Evolutionary conservation across 2,888 invertebrate genomes (phyloP).

Genomic region (Aphodius granarius): DNA sequence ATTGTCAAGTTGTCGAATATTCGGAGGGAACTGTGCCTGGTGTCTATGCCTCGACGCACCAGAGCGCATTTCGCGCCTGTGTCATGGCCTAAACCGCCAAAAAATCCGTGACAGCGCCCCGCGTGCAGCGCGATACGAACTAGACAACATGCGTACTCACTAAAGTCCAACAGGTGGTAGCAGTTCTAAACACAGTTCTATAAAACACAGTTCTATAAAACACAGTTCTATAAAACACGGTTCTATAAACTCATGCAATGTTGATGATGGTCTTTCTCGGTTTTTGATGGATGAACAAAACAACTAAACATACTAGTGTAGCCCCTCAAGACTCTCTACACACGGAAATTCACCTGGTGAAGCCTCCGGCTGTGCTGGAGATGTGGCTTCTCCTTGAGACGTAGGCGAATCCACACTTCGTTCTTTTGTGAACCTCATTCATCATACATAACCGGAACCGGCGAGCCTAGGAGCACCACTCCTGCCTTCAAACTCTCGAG

Average conservation of each 20-base stretch:
- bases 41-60: slow-evolving; percentile 48
- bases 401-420: slow-evolving; percentile 50
- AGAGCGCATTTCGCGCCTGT: slow-evolving; percentile 50
- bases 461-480: not conserved
- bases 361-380: slow-evolving; percentile 45
- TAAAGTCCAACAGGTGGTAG: slow-evolving; percentile 19
- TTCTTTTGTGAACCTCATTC: slow-evolving; percentile 40
- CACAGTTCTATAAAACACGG: no score
- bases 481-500: not conserved
- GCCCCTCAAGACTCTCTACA: no score
- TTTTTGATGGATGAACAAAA: slow-evolving; percentile 11
- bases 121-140: not conserved
- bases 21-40: slow-evolving; percentile 39
- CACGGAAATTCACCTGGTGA: slow-evolving; percentile 45
- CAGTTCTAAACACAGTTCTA: slow-evolving; percentile 2
- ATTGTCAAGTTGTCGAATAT: slow-evolving; percentile 45
- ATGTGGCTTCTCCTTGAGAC: slow-evolving; percentile 47
- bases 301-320: slow-evolving; percentile 26
- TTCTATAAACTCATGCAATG: not conserved
- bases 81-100: slow-evolving; percentile 36
- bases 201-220: slow-evolving; percentile 1
- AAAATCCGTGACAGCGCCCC: not conserved
- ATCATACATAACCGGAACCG: slow-evolving; percentile 27
- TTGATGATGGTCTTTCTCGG: not conserved
- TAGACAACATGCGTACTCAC: slow-evolving; percentile 29